These are phyloP conservation scores for Todiramphus chloris DNA, from an alignment of 2,113 vertebrate species.

Conservation along the genomic window DNA sequence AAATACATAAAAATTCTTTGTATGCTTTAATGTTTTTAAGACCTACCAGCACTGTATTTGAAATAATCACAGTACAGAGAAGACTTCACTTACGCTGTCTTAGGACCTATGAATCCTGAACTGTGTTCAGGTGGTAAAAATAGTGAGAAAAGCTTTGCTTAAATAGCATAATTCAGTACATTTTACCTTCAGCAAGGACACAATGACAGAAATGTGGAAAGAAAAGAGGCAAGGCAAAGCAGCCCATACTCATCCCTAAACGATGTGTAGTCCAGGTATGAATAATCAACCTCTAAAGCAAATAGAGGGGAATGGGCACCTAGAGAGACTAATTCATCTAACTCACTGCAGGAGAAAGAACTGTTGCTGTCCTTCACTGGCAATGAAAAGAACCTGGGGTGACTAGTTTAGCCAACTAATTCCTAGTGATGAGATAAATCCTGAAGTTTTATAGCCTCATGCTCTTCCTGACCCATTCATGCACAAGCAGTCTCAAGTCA, in stretches of 20 bases:
- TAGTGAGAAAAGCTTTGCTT: background rate
- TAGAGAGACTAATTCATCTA: background rate
- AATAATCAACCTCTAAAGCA: background rate
- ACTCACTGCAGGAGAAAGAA: background rate
- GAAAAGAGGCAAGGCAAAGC: background rate
- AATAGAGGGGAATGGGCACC: background rate
- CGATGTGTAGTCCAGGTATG: background rate
- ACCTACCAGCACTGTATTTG: background rate
- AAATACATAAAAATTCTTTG: conserved; percentile 13
- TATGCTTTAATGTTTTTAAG: background rate
- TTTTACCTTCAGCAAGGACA: background rate
- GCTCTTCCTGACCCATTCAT: background rate
- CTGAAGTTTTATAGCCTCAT: background rate
- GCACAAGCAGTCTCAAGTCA: background rate
- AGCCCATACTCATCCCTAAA: background rate
- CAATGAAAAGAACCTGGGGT: background rate
- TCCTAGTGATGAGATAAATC: background rate
- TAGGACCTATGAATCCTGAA: background rate
- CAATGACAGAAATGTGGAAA: background rate
- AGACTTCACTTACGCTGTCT: background rate
- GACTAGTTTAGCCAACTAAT: background rate
- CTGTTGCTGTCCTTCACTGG: background rate
- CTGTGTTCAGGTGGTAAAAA: background rate
- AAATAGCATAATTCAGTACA: background rate
- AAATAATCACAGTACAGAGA: background rate